Evolutionary conservation across 2,113 vertebrate species (phyloP), one percentile per base, ranked within the genome.

Genomic region (Equus quagga): DNA sequence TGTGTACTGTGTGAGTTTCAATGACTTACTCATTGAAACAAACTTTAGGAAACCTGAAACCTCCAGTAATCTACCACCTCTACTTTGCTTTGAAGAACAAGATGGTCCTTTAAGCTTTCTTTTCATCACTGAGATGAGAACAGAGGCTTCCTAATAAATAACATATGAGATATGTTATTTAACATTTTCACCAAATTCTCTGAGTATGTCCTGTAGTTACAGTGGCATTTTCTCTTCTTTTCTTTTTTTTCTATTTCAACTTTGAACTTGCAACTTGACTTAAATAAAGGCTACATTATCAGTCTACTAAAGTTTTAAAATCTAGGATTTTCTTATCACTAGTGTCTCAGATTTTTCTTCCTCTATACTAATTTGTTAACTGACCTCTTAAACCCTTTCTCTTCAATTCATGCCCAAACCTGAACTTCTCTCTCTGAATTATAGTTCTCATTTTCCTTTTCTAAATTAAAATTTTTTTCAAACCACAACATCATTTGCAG

Each of bases 361-460:
- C 26, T 93, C 73, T 83, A 11, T 41, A 58, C 8, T 46, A 54
- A 72, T 81, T 56, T 84, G 44, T 56, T 96, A 84, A 67, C 13
- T 78, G 65, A 64, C 21, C 64, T 82, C 19, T 82, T 82, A 44
- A 65, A 70, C 6, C 1, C 60, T 33, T 82, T 81, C 44, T 67
- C 28, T 78, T 93, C 21, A 49, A 49, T 73, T 73, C 64, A 56
- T 85, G 36, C 19, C 46, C 41, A 94, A 64, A 94, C 56, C 12
- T 23, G 41, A 91, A 62, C 13, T 78, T 58, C 9, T 93, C 23
- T 84, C 36, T 67, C n/a, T 96, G 31, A 90, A 87, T 8, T 23
- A 19, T 18, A 90, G 62, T 81, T 84, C 54, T 72, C 41, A 70
- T 81, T 88, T 97, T 89, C 8, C 41, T 94, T 96, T 84, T 56